Percentiles rank a stretch among this genome's conserved stretches.
Evolutionary conservation across 2,797 vertebrate species (phyloP).

Genomic region (Aulostomus chinensis): DNA sequence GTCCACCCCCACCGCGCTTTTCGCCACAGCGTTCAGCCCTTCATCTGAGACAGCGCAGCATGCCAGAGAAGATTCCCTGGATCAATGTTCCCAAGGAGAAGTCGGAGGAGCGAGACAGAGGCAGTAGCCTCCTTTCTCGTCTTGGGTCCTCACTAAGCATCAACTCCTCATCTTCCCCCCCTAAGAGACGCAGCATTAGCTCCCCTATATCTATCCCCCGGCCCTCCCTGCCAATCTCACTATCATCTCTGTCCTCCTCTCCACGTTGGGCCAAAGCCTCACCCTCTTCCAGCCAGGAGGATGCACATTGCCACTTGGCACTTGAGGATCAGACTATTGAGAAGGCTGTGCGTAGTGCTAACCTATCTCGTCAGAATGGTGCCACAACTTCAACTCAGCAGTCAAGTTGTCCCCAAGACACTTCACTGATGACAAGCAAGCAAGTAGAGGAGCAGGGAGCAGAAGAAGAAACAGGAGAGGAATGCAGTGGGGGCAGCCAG

Average conservation of each 20-base stretch:
- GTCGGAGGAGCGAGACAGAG: slow-evolving; percentile 51
- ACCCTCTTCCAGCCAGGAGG: slow-evolving; percentile 49
- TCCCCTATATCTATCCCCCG: slow-evolving; percentile 83
- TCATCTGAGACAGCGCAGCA: slow-evolving; percentile 75
- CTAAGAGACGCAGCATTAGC: slow-evolving; percentile 70
- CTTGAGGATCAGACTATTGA: slow-evolving; percentile 71
- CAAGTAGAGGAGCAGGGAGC: background rate
- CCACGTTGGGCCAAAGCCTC: slow-evolving; percentile 61
- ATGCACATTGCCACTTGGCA: slow-evolving; percentile 63
- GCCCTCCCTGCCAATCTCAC: slow-evolving; percentile 44
- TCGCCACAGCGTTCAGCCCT: slow-evolving; percentile 1
- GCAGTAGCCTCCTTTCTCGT: slow-evolving; percentile 66
- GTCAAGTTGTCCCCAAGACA: slow-evolving; percentile 20
- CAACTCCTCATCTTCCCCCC: slow-evolving; percentile 63
- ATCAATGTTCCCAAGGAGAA: slow-evolving; percentile 52
- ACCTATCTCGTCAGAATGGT: slow-evolving; percentile 25
- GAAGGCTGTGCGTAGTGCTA: slow-evolving; percentile 54
- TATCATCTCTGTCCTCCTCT: slow-evolving; percentile 77
- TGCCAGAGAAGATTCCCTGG: slow-evolving; percentile 79
- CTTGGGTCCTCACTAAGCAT: slow-evolving; percentile 62
- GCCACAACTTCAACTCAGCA: slow-evolving; percentile 18
- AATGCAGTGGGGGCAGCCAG: slow-evolving; percentile 66
- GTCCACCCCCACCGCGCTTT: slow-evolving; percentile 85
- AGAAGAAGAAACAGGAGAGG: slow-evolving; percentile 63
- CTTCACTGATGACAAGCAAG: background rate